Evolutionary conservation across 2,113 vertebrate species (phyloP).

Genomic region (Stegostoma tigrinum): DNA sequence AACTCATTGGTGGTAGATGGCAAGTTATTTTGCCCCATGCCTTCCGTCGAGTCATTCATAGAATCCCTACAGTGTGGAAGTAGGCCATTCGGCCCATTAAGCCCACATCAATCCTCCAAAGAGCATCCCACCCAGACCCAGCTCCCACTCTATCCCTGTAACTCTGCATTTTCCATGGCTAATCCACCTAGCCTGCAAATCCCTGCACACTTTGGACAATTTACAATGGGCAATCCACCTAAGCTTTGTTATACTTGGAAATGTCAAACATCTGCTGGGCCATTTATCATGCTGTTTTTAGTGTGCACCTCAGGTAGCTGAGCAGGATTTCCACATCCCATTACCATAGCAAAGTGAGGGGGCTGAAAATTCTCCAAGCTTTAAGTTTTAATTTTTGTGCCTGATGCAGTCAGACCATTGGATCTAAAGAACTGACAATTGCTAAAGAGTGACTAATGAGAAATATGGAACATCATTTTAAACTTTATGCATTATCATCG

Average conservation of each 20-base stretch:
- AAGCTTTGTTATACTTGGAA: not conserved
- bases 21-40: too few species aligned
- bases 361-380: not conserved
- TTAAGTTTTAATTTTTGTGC: not conserved
- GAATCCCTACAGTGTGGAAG: too few species aligned
- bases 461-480: not conserved
- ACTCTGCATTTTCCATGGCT: not conserved
- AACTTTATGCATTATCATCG: not conserved
- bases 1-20: not conserved
- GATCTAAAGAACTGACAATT: not conserved
- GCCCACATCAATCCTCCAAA: too few species aligned
- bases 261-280: not conserved
- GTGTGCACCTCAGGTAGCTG: not conserved
- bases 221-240: too few species aligned
- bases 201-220: too few species aligned
- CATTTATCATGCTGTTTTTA: not conserved
- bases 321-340: not conserved
- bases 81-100: too few species aligned
- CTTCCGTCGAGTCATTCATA: too few species aligned
- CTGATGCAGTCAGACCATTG: not conserved
- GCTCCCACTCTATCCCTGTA: too few species aligned
- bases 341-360: not conserved
- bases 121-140: too few species aligned
- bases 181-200: too few species aligned
- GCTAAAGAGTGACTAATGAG: not conserved